These are phyloP conservation scores for Caenorhabditis brenneri DNA, from an alignment of 1,140 invertebrate genomes.

Conservation along the genomic window DNA sequence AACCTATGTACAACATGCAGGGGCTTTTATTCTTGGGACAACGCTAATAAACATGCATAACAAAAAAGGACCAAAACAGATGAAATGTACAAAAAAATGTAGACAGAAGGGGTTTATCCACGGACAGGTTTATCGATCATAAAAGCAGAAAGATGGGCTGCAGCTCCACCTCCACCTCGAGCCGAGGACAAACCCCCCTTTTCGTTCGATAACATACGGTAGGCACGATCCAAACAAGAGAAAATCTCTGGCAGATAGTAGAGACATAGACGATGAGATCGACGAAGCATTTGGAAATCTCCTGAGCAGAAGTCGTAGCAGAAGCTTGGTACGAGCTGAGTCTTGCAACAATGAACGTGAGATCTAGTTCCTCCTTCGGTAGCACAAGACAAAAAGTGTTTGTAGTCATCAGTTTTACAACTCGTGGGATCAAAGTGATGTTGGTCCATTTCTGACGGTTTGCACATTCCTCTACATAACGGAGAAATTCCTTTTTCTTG, in stretches of 20 bases:
- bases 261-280: slow-evolving; percentile 59
- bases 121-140: slow-evolving; percentile 38
- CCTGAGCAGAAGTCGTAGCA: slow-evolving; percentile 60
- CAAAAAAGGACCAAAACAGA: slow-evolving; percentile 9
- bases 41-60: slow-evolving; percentile 24
- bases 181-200: slow-evolving; percentile 30
- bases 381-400: slow-evolving; percentile 58
- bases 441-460: slow-evolving; percentile 53
- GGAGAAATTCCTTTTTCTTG: slow-evolving; percentile 59
- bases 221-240: slow-evolving; percentile 58
- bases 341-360: slow-evolving; percentile 60
- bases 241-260: slow-evolving; percentile 63
- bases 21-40: slow-evolving; percentile 9
- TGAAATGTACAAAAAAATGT: neutral
- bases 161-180: slow-evolving; percentile 24
- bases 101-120: slow-evolving; percentile 15
- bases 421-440: slow-evolving; percentile 59
- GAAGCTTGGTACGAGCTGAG: slow-evolving; percentile 57
- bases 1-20: neutral
- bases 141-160: slow-evolving; percentile 25
- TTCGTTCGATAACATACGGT: slow-evolving; percentile 52
- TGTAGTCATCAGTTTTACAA: slow-evolving; percentile 61
- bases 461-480: slow-evolving; percentile 56
- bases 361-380: slow-evolving; percentile 55
- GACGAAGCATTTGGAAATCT: slow-evolving; percentile 56